Evolutionary conservation across 2,797 vertebrate species (phyloP), one percentile per base, ranked within the genome.

Genomic region (Hirundo rustica): DNA sequence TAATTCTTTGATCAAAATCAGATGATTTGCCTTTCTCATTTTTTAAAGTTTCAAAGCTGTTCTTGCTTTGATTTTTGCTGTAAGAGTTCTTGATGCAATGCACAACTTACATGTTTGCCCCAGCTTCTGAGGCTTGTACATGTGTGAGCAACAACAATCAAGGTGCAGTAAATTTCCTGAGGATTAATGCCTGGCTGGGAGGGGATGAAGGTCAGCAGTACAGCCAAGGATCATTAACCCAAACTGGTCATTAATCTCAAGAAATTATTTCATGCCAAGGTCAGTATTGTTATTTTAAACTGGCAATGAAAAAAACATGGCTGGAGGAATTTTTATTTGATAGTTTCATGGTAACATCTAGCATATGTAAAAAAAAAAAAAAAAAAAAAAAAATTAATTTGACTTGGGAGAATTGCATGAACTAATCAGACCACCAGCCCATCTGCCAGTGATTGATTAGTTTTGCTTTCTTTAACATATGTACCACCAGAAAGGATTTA

Each of bases 231-330:
- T 88, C 84, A 54, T 89, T 91, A 93, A 76, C 45, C 16, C 55
- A 87, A 67, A 23, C 22, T 94, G 67, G 26, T 82, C 71, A 88
- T 92, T 83, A 94, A 92, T 96, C 89, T 89, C 47, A 74, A 87
- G 42, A 85, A 79, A 47, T 74, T 86, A 67, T 40, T 57, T 85
- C 6, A 7, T 80, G n/a, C 45, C 84, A 91, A 92, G 45, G 34
- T 77, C 75, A 64, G 57, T 57, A 60, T 36, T 89, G 75, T 77
- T 89, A 87, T 85, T 91, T 80, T 78, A 94, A 88, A n/a, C 22
- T 82, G 75, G 13, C 57, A 88, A 85, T 61, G 4, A 76, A 90
- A 93, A 92, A 87, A 55, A 0, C 23, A 30, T 13, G 22, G 57
- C 22, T 67, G 58, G 32, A 54, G 57, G 44, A 73, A 53, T 71